Conservation (phyloP, 2,888 invertebrate species). For the Eupithecia centaureata region DNA sequence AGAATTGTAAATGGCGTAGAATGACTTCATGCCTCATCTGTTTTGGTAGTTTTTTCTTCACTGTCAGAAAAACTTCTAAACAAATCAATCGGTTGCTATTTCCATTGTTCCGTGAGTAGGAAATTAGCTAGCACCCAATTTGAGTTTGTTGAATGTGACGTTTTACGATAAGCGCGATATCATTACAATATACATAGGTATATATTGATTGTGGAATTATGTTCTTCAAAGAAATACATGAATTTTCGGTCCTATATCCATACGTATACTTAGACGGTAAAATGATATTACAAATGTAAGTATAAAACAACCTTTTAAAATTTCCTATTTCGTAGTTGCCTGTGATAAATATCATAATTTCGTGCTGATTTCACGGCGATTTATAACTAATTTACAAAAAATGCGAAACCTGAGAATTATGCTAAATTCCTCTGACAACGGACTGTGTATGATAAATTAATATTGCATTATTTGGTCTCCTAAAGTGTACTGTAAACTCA, state of each 20-base stretch:
- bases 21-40: conserved; percentile 51
- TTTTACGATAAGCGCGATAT: conserved; percentile 25
- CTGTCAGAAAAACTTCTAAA: not conserved
- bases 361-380: not conserved
- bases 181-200: not conserved
- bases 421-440: too few species aligned
- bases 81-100: not conserved
- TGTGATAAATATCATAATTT: not conserved
- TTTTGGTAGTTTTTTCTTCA: conserved; percentile 1
- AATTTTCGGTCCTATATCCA: not conserved
- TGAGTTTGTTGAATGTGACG: conserved; percentile 24
- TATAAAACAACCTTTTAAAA: not conserved
- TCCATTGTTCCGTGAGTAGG: conserved; percentile 30
- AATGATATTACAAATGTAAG: not conserved
- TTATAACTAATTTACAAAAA: not conserved
- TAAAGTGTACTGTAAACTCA: not conserved
- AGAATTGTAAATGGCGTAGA: conserved; percentile 31
- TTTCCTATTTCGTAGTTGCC: conserved; percentile 21
- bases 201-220: conserved; percentile 17
- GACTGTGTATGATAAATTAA: too few species aligned
- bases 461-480: not conserved
- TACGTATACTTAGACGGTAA: not conserved
- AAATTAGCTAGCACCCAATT: conserved; percentile 33
- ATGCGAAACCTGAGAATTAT: not conserved
- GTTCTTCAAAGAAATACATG: conserved; percentile 14